phyloP scores from a whole-genome alignment of 2,888 invertebrate species.

The Ganaspis brasiliensis region DNA sequence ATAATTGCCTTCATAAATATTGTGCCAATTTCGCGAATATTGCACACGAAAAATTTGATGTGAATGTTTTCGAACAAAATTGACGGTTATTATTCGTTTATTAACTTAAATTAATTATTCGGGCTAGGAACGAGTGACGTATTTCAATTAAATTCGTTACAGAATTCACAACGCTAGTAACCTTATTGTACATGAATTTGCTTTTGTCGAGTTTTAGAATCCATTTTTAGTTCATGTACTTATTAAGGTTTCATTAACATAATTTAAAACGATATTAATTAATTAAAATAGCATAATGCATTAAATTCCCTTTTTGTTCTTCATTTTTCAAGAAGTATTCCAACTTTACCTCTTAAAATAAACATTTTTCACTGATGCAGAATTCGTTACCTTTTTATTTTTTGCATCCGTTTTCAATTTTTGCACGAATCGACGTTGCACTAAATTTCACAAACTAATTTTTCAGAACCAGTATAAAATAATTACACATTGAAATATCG shows the following conservation, averaged over 20 bases:
- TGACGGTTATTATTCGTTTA: conserved; percentile 4
- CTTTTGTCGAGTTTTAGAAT: background rate
- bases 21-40: background rate
- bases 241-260: background rate
- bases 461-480: background rate
- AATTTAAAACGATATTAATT: background rate
- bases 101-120: conserved; percentile 5
- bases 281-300: no score
- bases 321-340: no score
- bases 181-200: conserved; percentile 5
- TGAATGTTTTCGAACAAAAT: background rate
- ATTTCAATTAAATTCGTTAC: conserved; percentile 9
- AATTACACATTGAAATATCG: background rate
- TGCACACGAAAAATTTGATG: no score
- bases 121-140: background rate
- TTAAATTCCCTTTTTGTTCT: no score
- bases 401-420: no score
- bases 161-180: conserved; percentile 6
- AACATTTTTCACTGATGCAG: no score
- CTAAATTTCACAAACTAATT: no score
- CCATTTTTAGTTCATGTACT: background rate
- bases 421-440: no score
- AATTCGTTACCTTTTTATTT: no score
- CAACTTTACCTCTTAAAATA: no score
- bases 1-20: no score